These are phyloP conservation scores for Acanthis flammea DNA, from an alignment of 2,797 vertebrate genomes.

Conservation along the genomic window DNA sequence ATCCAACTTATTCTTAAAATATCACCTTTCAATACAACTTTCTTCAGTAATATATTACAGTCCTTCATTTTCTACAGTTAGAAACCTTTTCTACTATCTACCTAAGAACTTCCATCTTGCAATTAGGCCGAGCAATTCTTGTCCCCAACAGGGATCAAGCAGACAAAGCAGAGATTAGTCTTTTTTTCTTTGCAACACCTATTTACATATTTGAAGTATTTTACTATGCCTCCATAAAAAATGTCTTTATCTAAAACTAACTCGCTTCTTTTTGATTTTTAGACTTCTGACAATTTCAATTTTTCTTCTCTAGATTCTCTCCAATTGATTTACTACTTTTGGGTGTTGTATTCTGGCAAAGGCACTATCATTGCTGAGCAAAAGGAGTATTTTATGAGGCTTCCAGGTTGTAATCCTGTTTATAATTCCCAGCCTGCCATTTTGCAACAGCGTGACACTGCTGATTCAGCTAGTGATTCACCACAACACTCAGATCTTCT, in stretches of 20 bases:
- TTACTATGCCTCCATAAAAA: neutral
- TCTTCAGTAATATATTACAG: neutral
- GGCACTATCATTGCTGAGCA: neutral
- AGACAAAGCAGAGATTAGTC: neutral
- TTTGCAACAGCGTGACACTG: conserved; percentile 54
- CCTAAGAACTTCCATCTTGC: neutral
- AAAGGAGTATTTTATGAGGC: conserved; percentile 9
- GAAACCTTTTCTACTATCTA: neutral
- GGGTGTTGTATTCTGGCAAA: neutral
- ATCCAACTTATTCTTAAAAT: neutral
- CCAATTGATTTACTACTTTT: neutral
- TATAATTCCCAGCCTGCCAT: conserved; percentile 41
- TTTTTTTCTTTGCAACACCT: neutral
- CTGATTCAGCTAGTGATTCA: conserved; percentile 65
- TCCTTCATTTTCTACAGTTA: neutral
- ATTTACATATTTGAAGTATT: neutral
- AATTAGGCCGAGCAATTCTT: neutral
- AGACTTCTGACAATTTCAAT: neutral
- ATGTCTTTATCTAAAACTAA: neutral
- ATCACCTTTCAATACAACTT: neutral
- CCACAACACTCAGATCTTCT: conserved; percentile 31
- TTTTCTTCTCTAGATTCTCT: neutral
- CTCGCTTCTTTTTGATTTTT: neutral
- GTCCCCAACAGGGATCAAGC: neutral
- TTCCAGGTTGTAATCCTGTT: conserved; percentile 26